Evolutionary conservation across 2,888 invertebrate genomes (phyloP), one percentile per base, ranked within the genome.

Genomic region (Ormyrus thymus): DNA sequence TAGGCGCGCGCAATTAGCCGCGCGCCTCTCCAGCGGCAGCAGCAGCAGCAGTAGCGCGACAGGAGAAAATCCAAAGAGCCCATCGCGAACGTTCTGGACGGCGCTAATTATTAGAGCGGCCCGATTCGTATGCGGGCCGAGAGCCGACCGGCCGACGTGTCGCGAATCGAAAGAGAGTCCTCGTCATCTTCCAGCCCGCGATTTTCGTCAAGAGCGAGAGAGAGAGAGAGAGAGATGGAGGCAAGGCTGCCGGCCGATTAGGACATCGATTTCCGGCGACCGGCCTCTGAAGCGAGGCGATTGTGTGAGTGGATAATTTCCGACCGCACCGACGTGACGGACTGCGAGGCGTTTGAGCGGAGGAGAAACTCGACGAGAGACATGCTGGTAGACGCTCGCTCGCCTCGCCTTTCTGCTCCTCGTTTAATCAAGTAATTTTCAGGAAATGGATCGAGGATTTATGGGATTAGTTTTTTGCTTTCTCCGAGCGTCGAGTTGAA

Each of bases 201-300:
- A 70, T 74, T 78, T 29, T 78, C 50, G 73, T 58, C 29, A 6
- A 4, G 58, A 43, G 8, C 43, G 29, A 29, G 29, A 29, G 29
- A 3, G 3, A 29, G 29, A 29, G 29, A 29, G 29, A 29, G 29
- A 29, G 29, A 29, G 29, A 29, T 4, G 29, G 29, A n/a, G 71
- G 59, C 29, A 61, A 66, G 66, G 64, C 51, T 62, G 56, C 9
- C 7, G 9, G 64, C 76, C 51, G 62, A 80, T 76, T 76, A 64
- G 68, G 76, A 73, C 76, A 80, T 80, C 69, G 69, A 80, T 80
- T 80, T 80, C 68, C 80, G 76, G 72, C 58, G 69, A 29, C 11
- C 46, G 64, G 45, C 58, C 72, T 59, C 64, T 15, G 55, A 29
- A 29, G 29, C 29, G 29, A 29, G 29, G 29, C 29, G 29, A 29